Conservation (phyloP, 2,888 invertebrate genomes). For the Melanophora roralis region DNA sequence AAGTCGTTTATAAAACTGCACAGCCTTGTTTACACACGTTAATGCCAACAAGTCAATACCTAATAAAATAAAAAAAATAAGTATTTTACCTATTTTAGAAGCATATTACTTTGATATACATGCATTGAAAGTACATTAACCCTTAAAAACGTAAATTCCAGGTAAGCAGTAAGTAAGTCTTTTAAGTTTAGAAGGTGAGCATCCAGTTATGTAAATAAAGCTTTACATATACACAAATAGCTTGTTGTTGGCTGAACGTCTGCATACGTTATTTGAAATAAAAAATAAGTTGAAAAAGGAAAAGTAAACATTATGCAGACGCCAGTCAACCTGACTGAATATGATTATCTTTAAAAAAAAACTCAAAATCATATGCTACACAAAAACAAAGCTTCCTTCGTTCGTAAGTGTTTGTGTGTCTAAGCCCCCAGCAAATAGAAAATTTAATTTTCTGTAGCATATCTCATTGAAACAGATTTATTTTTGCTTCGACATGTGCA, state of each 20-base stretch:
- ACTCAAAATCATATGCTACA: background rate
- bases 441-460: conserved; percentile 38
- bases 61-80: conserved; percentile 28
- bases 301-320: conserved; percentile 37
- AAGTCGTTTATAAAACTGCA: no score
- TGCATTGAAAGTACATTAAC: conserved; percentile 59
- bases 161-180: conserved; percentile 41
- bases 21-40: no score
- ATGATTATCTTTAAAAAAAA: conserved; percentile 53
- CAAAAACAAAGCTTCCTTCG: background rate
- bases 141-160: conserved; percentile 39
- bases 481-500: background rate
- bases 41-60: conserved; percentile 27
- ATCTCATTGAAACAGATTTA: conserved; percentile 11
- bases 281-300: no score
- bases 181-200: conserved; percentile 42
- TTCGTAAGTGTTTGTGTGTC: no score
- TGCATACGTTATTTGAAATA: no score
- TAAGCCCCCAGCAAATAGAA: background rate
- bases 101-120: background rate
- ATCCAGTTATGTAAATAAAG: conserved; percentile 4
- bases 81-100: background rate
- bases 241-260: no score
- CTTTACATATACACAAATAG: background rate
- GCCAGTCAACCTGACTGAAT: conserved; percentile 62